Conservation (phyloP, 2,888 invertebrate species). For the Alloscopus bannaensis region DNA sequence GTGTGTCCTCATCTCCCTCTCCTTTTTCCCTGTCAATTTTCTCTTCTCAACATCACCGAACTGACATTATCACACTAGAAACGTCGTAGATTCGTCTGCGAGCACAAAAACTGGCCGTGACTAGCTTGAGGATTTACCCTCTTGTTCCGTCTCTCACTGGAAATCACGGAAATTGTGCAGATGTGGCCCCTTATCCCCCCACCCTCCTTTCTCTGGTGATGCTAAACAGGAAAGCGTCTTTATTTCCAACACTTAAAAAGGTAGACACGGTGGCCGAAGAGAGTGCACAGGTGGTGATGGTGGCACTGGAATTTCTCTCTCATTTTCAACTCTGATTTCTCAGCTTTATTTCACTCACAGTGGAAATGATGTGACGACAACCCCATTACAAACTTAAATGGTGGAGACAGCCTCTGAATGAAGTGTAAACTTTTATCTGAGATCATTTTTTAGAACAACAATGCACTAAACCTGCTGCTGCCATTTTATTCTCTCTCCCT, state of each 20-base stretch:
- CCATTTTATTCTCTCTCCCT: too few relatives aligned
- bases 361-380: slow-evolving; percentile 25
- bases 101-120: neutral
- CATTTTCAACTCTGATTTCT: too few relatives aligned
- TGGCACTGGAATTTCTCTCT: too few relatives aligned
- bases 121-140: neutral
- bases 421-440: too few relatives aligned
- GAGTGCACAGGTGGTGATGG: slow-evolving; percentile 14
- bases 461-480: too few relatives aligned
- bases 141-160: neutral
- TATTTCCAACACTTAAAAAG: too few relatives aligned
- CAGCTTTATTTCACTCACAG: too few relatives aligned
- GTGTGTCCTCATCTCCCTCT: slow-evolving; percentile 14
- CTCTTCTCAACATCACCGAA: neutral
- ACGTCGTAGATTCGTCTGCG: too few relatives aligned
- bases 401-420: slow-evolving; percentile 16
- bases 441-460: too few relatives aligned
- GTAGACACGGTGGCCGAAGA: too few relatives aligned
- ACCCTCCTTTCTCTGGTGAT: neutral
- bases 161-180: slow-evolving; percentile 49
- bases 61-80: slow-evolving; percentile 3
- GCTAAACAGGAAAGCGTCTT: slow-evolving; percentile 2
- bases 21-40: slow-evolving; percentile 8
- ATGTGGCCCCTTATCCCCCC: slow-evolving; percentile 11
- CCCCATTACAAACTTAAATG: slow-evolving; percentile 16